Conservation (phyloP, 35 echinoderm and acorn worm species). For the Heliocidaris tuberculata region DNA sequence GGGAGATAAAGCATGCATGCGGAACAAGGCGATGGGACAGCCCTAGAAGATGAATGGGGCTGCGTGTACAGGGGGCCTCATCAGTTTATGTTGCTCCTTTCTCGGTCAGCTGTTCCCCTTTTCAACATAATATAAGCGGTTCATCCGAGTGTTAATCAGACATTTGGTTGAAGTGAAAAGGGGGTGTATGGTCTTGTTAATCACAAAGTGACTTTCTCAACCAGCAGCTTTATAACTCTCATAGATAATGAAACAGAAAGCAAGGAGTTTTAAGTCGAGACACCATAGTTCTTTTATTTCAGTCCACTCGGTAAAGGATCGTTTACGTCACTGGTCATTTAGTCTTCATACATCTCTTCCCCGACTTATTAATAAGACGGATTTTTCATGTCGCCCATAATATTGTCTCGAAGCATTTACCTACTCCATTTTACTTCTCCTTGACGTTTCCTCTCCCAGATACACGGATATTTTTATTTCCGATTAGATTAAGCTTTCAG, state of each 20-base stretch:
- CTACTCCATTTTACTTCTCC: not conserved
- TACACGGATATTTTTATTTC: not conserved
- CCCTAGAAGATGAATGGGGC: not conserved
- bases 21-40: not conserved
- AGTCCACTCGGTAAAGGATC: not conserved
- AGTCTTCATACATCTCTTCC: not conserved
- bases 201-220: too few species aligned
- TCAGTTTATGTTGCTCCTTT: not conserved
- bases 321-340: not conserved
- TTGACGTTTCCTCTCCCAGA: not conserved
- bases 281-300: too few species aligned
- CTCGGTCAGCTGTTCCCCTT: not conserved
- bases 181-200: too few species aligned
- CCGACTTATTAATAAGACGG: not conserved
- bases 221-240: too few species aligned
- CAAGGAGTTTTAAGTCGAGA: too few species aligned
- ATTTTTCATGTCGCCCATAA: not conserved
- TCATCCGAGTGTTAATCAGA: not conserved
- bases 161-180: not conserved
- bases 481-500: not conserved
- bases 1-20: constrained; percentile 31
- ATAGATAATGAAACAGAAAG: too few species aligned
- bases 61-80: not conserved
- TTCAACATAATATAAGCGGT: not conserved
- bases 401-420: not conserved